A percentile compares a stretch with the other conserved stretches of the same genome.
These are phyloP conservation scores for Parapristionchus giblindavisi DNA, from an alignment of 2,888 invertebrate genomes.

Conservation along the genomic window DNA sequence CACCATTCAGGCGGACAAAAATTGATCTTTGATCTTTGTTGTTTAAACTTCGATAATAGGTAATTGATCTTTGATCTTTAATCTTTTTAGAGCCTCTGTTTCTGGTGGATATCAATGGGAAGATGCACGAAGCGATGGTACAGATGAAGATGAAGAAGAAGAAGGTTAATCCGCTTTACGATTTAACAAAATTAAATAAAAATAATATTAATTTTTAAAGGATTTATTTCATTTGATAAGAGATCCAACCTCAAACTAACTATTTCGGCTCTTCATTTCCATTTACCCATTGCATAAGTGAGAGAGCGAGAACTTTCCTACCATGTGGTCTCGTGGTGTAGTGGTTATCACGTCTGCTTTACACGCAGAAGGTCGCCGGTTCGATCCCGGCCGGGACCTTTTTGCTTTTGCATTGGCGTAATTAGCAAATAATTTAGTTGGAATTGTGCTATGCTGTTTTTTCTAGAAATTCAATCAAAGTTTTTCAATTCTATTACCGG, in stretches of 20 bases:
- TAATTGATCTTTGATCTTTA: neutral
- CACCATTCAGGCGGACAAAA: neutral
- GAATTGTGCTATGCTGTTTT: too few relatives aligned
- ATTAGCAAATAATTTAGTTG: too few relatives aligned
- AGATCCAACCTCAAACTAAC: too few relatives aligned
- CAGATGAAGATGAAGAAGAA: constrained; percentile 45
- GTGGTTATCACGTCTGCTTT: constrained; percentile 67
- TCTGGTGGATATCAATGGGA: constrained; percentile 47
- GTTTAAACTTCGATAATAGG: neutral
- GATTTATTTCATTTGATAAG: neutral
- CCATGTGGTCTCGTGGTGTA: constrained; percentile 57
- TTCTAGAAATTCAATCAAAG: too few relatives aligned
- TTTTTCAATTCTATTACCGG: too few relatives aligned
- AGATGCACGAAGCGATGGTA: constrained; percentile 39
- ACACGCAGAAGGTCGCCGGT: constrained; percentile 67
- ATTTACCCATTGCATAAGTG: too few relatives aligned
- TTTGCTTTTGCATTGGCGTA: too few relatives aligned
- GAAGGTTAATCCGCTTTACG: constrained; percentile 39
- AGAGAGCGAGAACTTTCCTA: too few relatives aligned
- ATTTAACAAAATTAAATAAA: neutral
- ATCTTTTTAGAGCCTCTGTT: neutral
- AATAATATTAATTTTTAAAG: neutral
- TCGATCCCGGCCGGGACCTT: constrained; percentile 55
- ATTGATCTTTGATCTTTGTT: constrained; percentile 7
- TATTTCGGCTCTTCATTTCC: too few relatives aligned